Conservation (phyloP, 2,113 vertebrate species). For the Setophaga coronata region DNA sequence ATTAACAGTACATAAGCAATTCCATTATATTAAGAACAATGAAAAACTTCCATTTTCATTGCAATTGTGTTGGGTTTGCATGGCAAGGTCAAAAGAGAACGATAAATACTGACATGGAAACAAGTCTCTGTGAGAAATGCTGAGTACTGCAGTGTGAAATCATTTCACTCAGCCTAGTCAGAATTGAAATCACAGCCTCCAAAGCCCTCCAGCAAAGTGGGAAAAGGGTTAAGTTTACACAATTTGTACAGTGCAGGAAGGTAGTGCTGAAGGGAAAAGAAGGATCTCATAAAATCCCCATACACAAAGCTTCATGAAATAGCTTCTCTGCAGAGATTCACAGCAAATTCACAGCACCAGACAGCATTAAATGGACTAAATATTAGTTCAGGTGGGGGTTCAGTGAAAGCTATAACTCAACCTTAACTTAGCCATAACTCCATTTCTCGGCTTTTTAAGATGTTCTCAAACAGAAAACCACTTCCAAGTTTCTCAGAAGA, state of each 20-base stretch:
- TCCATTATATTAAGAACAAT: background rate
- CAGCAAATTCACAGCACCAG: constrained; percentile 11
- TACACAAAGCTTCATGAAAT: background rate
- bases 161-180: background rate
- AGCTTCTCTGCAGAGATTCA: constrained; percentile 13
- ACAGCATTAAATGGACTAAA: background rate
- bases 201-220: constrained; percentile 12
- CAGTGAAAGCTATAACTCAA: background rate
- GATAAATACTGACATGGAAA: background rate
- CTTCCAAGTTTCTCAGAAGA: background rate
- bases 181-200: background rate
- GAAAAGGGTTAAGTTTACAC: constrained; percentile 41
- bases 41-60: background rate
- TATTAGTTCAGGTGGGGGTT: background rate
- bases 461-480: background rate
- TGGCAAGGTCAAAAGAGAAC: background rate
- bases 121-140: background rate
- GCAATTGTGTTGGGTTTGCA: background rate
- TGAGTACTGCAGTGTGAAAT: background rate
- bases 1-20: background rate
- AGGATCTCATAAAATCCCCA: constrained; percentile 1
- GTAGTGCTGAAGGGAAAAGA: background rate
- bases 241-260: background rate
- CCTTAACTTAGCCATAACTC: background rate
- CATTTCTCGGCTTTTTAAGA: background rate